Evolutionary conservation across 2,797 vertebrate genomes (phyloP), one percentile per base, ranked within the genome.

Genomic region (Microctenopoma lineatum): DNA sequence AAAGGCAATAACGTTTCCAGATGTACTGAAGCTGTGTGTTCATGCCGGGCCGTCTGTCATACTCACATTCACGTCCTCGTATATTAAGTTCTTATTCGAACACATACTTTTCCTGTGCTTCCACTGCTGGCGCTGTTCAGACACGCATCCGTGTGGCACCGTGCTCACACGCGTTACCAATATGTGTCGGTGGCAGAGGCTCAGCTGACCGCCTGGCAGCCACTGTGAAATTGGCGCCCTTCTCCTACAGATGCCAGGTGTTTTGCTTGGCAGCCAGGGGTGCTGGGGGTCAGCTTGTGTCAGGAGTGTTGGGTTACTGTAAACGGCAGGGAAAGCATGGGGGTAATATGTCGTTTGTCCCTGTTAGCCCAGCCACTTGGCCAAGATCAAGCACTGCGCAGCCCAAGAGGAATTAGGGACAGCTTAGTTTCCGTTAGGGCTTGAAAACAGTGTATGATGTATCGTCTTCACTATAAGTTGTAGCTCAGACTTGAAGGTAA

Each of bases 221-320:
- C 51, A 9, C 82, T 79, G 84, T 80, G 84, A 86, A 79, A 84
- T 87, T 71, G 84, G 70, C 82, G 41, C 84, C 89, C 84, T 89
- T 84, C 85, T 84, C 79, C 26, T 81, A 10, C 87, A 85, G 85
- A 90, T 89, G 92, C 90, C 92, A 92, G 90, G 90, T 94, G 93
- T 92, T 93, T 90, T 77, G 88, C 82, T 93, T 92, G 92, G 92
- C 90, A 85, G 81, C 52, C 39, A 15, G 59, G 65, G 80, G 66
- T 46, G 62, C 62, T 12, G 75, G 77, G 87, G 75, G 63, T 11
- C 70, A 48, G 71, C 67, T 47, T 67, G 84, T 87, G 89, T 88
- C 84, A 83, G 71, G 73, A 34, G 89, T 89, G 84, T 90, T 60
- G 83, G 82, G 90, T 91, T 90, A 74, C 85, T 38, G 54, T 66